phyloP scores from a whole-genome alignment of 2,888 invertebrate species.

The Branchellion lobata region DNA sequence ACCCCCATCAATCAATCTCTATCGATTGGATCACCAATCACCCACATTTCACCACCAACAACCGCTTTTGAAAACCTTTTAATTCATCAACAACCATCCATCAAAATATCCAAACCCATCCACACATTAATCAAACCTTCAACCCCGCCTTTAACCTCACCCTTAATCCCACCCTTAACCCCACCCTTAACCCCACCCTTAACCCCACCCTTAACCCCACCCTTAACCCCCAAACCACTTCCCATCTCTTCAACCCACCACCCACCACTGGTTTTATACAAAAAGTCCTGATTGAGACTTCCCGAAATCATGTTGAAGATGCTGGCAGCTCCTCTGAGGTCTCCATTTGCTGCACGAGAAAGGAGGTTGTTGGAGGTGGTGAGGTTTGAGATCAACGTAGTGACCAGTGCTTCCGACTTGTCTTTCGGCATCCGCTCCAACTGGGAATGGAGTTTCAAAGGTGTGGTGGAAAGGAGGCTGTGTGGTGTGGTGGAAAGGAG shows the following conservation, averaged over 20 bases:
- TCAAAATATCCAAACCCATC: too few relatives aligned
- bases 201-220: not conserved
- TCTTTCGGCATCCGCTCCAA: conserved; percentile 21
- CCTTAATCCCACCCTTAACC: too few relatives aligned
- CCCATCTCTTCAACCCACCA: not conserved
- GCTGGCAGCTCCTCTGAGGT: conserved; percentile 17
- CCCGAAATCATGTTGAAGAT: conserved; percentile 31
- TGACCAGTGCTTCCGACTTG: conserved; percentile 44
- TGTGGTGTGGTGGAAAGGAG: not conserved
- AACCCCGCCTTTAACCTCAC: too few relatives aligned
- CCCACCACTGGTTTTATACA: conserved; percentile 24
- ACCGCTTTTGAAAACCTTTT: too few relatives aligned
- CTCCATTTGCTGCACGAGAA: conserved; percentile 33
- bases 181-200: not conserved
- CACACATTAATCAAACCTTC: too few relatives aligned
- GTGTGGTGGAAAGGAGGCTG: not conserved
- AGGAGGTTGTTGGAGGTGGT: conserved; percentile 36
- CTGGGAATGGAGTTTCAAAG: conserved; percentile 48
- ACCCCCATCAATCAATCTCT: too few relatives aligned
- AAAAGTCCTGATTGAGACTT: conserved; percentile 30
- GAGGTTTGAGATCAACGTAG: conserved; percentile 36
- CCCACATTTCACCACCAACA: too few relatives aligned
- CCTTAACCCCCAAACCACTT: not conserved
- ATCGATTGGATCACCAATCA: too few relatives aligned
- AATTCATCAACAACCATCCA: too few relatives aligned